A percentile compares a stretch with the other conserved stretches of the same genome.
These are phyloP conservation scores for Papilio helenus DNA, from an alignment of 1,140 invertebrate species.

Conservation along the genomic window DNA sequence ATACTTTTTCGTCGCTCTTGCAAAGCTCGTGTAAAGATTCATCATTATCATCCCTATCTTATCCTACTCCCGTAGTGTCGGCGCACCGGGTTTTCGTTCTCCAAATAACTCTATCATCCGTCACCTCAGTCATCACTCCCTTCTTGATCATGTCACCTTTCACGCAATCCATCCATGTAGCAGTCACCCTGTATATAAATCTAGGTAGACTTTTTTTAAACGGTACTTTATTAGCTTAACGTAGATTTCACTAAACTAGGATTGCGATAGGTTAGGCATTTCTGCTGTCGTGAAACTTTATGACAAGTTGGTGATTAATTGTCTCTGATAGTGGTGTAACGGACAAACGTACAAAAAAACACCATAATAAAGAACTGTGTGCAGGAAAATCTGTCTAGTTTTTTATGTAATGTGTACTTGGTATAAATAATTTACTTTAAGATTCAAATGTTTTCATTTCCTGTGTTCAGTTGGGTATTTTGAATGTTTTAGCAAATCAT, in stretches of 20 bases:
- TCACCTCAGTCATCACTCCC: no score
- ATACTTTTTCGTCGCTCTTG: no score
- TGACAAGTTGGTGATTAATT: constrained; percentile 16
- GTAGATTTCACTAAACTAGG: neutral
- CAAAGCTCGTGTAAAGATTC: no score
- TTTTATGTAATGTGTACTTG: neutral
- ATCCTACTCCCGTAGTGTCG: no score
- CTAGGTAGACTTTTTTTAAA: neutral
- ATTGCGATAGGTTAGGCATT: constrained; percentile 36
- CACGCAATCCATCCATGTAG: no score
- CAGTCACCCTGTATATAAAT: no score
- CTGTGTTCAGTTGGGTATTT: neutral
- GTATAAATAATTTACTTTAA: neutral
- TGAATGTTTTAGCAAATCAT: neutral
- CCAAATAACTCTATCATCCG: no score
- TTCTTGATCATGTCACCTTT: no score
- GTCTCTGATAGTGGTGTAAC: constrained; percentile 16
- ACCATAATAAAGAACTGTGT: neutral
- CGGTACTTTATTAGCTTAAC: neutral
- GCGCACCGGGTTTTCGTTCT: no score
- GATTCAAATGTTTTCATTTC: neutral
- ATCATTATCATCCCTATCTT: no score
- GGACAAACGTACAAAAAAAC: constrained; percentile 14
- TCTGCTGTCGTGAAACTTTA: constrained; percentile 7
- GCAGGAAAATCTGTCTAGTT: constrained; percentile 13